Conservation (phyloP, 2,113 vertebrate genomes). For the Rhynchomys soricoides region DNA sequence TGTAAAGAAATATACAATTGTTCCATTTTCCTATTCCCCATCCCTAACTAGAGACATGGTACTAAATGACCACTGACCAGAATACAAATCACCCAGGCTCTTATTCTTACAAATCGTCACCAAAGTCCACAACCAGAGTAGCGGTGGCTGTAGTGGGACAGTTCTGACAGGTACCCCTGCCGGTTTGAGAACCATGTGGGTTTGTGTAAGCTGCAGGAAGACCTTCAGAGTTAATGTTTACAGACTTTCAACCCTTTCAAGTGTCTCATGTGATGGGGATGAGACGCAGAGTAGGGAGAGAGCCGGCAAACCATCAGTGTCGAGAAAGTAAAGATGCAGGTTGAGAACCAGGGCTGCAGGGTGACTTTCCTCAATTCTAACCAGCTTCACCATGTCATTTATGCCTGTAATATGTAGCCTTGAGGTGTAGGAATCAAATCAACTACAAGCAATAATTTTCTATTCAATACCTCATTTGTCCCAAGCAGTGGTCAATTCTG, state of each 20-base stretch:
- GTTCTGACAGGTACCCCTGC: background rate
- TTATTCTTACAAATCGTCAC: background rate
- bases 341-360: background rate
- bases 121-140: no score
- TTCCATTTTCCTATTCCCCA: background rate
- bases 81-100: background rate
- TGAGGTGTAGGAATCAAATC: background rate
- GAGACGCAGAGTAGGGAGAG: no score
- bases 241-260: background rate
- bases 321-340: background rate
- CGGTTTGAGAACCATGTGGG: no score
- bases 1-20: background rate
- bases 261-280: background rate
- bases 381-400: background rate
- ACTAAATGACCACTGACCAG: background rate
- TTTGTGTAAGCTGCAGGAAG: background rate
- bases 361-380: background rate
- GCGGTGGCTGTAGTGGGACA: accelerated
- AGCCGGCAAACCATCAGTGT: background rate
- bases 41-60: background rate
- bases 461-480: background rate
- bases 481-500: background rate
- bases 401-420: background rate
- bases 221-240: background rate
- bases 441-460: background rate